These are phyloP conservation scores for Marronus borbonicus DNA, from an alignment of 2,888 invertebrate species.

Conservation along the genomic window DNA sequence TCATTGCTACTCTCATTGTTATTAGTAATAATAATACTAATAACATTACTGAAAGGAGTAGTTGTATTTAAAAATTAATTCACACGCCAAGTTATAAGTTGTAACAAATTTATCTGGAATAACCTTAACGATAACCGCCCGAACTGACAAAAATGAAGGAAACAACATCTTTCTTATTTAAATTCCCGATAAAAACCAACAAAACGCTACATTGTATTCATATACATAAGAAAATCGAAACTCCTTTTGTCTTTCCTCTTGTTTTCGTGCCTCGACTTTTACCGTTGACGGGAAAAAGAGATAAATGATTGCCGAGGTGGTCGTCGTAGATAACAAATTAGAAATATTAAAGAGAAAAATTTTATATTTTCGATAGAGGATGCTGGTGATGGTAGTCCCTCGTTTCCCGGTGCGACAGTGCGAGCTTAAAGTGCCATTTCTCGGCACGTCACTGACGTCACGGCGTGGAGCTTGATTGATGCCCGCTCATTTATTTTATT, in stretches of 20 bases:
- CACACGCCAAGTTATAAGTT: too few species aligned
- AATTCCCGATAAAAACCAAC: not conserved
- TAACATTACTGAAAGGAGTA: too few species aligned
- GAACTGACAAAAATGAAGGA: not conserved
- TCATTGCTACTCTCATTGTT: too few species aligned
- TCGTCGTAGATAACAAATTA: slow-evolving; percentile 53
- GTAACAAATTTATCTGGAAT: too few species aligned
- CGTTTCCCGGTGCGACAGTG: slow-evolving; percentile 45
- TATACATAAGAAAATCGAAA: slow-evolving; percentile 12
- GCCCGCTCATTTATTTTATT: slow-evolving; percentile 58
- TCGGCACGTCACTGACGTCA: slow-evolving; percentile 56
- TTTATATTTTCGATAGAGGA: slow-evolving; percentile 50
- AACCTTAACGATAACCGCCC: too few species aligned
- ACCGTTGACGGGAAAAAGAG: slow-evolving; percentile 18
- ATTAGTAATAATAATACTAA: too few species aligned
- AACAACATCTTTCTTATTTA: not conserved
- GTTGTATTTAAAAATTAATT: too few species aligned
- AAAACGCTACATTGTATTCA: not conserved
- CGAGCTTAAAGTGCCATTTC: slow-evolving; percentile 52
- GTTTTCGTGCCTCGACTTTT: slow-evolving; percentile 29
- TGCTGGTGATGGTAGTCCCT: slow-evolving; percentile 38
- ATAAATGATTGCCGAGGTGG: slow-evolving; percentile 49
- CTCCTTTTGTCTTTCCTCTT: slow-evolving; percentile 32
- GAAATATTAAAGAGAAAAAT: slow-evolving; percentile 55
- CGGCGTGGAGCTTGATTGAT: slow-evolving; percentile 57